Conservation (phyloP, 1,140 invertebrate species). For the Tribolium castaneum region DNA sequence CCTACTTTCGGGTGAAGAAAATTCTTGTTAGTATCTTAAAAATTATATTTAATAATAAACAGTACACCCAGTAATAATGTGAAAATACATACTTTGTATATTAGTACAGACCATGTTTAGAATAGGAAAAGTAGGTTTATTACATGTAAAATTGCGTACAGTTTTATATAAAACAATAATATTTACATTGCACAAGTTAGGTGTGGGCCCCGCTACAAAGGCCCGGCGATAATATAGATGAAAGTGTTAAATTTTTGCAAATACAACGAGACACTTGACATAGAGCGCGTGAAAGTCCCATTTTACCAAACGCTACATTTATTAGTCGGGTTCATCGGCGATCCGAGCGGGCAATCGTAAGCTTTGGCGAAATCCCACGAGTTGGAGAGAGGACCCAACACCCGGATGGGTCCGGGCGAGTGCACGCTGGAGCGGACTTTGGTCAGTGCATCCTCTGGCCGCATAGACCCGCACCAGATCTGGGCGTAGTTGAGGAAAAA, state of each 20-base stretch:
- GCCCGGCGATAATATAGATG: background rate
- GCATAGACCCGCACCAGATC: slow-evolving; percentile 98
- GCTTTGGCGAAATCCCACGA: slow-evolving; percentile 90
- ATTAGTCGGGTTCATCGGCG: slow-evolving; percentile 89
- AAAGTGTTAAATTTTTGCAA: slow-evolving; percentile 13
- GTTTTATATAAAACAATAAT: slow-evolving; percentile 3
- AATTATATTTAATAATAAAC: slow-evolving; percentile 41
- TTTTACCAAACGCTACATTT: slow-evolving; percentile 94
- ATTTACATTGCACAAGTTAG: slow-evolving; percentile 22
- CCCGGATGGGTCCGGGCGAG: slow-evolving; percentile 92
- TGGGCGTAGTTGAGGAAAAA: slow-evolving; percentile 92
- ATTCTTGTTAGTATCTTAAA: background rate
- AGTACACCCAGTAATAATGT: slow-evolving; percentile 40
- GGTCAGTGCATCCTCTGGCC: slow-evolving; percentile 93
- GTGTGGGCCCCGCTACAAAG: background rate
- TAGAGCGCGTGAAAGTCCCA: background rate
- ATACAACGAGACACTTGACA: slow-evolving; percentile 27
- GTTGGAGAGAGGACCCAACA: slow-evolving; percentile 92
- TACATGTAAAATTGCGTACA: slow-evolving; percentile 15
- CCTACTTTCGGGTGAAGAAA: no score
- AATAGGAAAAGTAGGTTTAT: slow-evolving; percentile 18
- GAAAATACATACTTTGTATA: slow-evolving; percentile 39
- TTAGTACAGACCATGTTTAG: slow-evolving; percentile 23
- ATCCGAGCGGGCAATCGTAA: slow-evolving; percentile 80
- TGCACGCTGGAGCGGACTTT: slow-evolving; percentile 96